Conservation (phyloP, 1,140 invertebrate species). For the Oreohelix idahoensis region DNA sequence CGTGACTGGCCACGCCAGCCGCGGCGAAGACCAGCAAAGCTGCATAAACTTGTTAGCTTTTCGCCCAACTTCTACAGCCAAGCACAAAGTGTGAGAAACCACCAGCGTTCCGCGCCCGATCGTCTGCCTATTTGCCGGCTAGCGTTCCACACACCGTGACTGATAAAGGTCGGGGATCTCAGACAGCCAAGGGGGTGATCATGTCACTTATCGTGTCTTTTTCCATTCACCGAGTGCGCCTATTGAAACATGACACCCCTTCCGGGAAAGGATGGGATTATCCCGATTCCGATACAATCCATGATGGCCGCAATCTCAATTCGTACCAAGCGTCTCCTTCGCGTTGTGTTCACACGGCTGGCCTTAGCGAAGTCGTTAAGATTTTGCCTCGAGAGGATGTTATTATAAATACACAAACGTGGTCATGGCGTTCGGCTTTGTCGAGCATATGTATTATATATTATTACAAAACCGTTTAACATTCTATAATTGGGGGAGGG, state of each 20-base stretch:
- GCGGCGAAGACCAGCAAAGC: neutral
- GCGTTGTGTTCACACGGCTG: neutral
- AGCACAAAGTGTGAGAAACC: neutral
- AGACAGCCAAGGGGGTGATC: neutral
- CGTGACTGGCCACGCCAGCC: slow-evolving; percentile 10
- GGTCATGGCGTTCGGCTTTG: too few species aligned
- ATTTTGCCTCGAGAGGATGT: too few species aligned
- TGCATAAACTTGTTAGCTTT: neutral
- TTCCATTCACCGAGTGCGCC: neutral
- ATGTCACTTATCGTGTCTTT: neutral
- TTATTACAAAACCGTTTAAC: too few species aligned
- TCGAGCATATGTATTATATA: too few species aligned
- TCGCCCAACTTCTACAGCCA: neutral
- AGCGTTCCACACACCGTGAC: neutral
- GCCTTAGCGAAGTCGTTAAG: too few species aligned
- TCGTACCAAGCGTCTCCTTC: neutral
- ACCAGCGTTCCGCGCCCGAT: neutral
- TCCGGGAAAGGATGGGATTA: neutral
- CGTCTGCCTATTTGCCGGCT: neutral
- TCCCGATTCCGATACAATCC: too few species aligned
- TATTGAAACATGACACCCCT: slow-evolving; percentile 15
- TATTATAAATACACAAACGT: too few species aligned
- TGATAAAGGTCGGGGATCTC: neutral
- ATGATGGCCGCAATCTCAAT: neutral
- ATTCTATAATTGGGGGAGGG: too few species aligned